Evolutionary conservation across 2,797 vertebrate species (phyloP).

Genomic region (Vespertilio murinus): DNA sequence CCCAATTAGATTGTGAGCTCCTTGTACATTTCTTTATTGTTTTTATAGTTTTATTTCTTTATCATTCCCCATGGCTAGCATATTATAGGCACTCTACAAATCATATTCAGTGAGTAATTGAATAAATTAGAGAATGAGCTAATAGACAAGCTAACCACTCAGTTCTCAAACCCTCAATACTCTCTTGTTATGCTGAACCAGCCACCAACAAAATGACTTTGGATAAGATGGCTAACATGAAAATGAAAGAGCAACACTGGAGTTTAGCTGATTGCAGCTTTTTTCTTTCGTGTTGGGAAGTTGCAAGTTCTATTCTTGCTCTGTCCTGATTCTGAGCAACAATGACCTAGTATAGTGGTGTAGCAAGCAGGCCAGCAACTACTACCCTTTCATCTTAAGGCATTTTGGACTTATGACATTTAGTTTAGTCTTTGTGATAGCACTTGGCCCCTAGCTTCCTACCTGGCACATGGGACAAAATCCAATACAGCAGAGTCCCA

Average conservation of each 20-base stretch:
- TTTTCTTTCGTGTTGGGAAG: neutral
- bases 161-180: neutral
- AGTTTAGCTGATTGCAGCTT: neutral
- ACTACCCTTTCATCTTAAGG: neutral
- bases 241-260: neutral
- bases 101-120: neutral
- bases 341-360: neutral
- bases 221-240: neutral
- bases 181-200: neutral
- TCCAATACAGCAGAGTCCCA: neutral
- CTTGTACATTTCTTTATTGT: neutral
- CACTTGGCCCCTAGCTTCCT: neutral
- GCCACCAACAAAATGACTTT: neutral
- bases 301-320: constrained; percentile 37
- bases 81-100: neutral
- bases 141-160: neutral
- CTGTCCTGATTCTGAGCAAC: neutral
- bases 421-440: constrained; percentile 5
- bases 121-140: neutral
- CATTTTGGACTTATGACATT: constrained; percentile 43
- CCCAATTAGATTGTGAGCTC: neutral
- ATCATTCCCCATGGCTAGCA: neutral
- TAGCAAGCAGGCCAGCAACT: constrained; percentile 31
- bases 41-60: neutral
- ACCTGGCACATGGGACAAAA: neutral